phyloP scores from a whole-genome alignment of 2,888 invertebrate species.

The Alloscopus bannaensis region DNA sequence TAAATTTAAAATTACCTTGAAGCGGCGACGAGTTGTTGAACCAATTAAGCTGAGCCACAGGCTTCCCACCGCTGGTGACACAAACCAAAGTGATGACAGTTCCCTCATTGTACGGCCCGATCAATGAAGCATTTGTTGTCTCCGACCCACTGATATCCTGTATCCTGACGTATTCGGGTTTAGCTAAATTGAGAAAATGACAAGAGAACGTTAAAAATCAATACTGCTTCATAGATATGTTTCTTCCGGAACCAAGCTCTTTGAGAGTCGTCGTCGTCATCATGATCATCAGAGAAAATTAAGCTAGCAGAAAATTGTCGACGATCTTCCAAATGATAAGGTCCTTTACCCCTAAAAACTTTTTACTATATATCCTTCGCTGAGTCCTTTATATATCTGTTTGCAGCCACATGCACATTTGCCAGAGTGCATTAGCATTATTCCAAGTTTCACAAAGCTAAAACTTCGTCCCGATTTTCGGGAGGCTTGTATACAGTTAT shows the following conservation, averaged over 20 bases:
- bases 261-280: conserved; percentile 31
- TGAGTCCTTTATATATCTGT: no score
- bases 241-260: no score
- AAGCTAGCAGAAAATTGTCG: conserved; percentile 48
- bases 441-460: neutral
- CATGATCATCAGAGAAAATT: conserved; percentile 43
- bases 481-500: no score
- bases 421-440: conserved; percentile 16
- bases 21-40: conserved; percentile 85
- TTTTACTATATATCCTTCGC: no score
- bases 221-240: neutral
- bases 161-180: conserved; percentile 86
- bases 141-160: conserved; percentile 81
- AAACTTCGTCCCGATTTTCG: no score
- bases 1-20: no score
- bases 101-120: conserved; percentile 85
- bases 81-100: conserved; percentile 83
- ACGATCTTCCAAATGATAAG: conserved; percentile 30
- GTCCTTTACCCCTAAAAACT: neutral
- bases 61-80: conserved; percentile 87
- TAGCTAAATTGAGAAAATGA: conserved; percentile 79
- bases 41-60: conserved; percentile 90
- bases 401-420: neutral
- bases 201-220: neutral
- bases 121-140: conserved; percentile 80